These are phyloP conservation scores for Actinemys pallida DNA, from an alignment of 2,113 vertebrate species.

Conservation along the genomic window DNA sequence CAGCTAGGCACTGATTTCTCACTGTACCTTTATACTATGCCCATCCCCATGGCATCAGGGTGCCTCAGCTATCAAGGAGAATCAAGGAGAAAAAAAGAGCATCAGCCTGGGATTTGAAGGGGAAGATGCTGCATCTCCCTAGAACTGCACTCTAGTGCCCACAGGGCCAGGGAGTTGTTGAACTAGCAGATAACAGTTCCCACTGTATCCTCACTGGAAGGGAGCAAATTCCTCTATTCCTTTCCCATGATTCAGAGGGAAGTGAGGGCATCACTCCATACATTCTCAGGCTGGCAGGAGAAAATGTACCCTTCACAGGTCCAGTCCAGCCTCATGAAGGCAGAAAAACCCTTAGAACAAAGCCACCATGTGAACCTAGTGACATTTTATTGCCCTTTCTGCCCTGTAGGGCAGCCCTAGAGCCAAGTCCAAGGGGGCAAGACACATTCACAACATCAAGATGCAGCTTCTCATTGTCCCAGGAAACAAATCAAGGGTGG, in stretches of 20 bases:
- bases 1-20: not conserved
- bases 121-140: not conserved
- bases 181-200: not conserved
- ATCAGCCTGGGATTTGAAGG: not conserved
- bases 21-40: not conserved
- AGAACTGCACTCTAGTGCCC: not conserved
- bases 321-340: not conserved
- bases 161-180: not conserved
- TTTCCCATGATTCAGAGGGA: not conserved
- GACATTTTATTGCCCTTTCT: conserved; percentile 57
- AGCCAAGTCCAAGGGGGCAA: not conserved
- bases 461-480: not conserved
- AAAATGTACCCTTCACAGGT: not conserved
- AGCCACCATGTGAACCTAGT: conserved; percentile 19
- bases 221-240: not conserved
- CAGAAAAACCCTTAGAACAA: conserved; percentile 6
- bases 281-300: not conserved
- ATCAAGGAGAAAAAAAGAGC: not conserved
- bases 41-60: not conserved
- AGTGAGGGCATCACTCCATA: not conserved
- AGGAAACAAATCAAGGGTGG: conserved; percentile 33
- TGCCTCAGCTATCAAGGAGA: not conserved
- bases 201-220: not conserved
- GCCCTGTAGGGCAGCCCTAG: not conserved
- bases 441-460: not conserved